Base-by-base conservation (phyloP, 1,140 invertebrate species). In the Hermetia illucens region DNA sequence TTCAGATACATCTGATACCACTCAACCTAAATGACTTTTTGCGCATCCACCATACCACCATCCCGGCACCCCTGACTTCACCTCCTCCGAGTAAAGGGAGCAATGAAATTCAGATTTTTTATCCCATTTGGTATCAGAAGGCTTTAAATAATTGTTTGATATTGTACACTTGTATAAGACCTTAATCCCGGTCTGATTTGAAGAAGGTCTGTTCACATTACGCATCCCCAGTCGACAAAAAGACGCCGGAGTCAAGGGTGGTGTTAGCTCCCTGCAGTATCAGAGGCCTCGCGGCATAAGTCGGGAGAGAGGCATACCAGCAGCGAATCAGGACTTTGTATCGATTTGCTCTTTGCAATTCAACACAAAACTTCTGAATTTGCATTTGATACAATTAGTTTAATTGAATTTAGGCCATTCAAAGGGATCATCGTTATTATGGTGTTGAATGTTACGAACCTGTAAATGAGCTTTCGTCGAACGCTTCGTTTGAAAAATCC, bases 401-500 rank as follows among this genome's bases (percentile, higher is more conserved):
- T 9, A 27, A 27, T 27, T 27, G 24, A 27, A 27, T 27, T 27
- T 27, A 13, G 8, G 8, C 24, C 24, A 27, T 27, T 27, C 13
- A 13, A 13, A 27, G 24, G 24, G 24, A 27, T 27, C 13, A 15
- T 13, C 27, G 16, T 29, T 29, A 13, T 29, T 29, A 13, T 15
- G 16, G 16, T 29, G n/a, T 29, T 29, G 43, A 40, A 21, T 21
- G 29, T 34, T 36, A 64, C 64, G 55, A 46, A 94, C 92, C 92
- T 86, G 69, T 98, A 98, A 44, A 98, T 97, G 29, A 98, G 72
- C 66, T 96, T 94, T 45, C 94, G 72, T 22, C 95, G 70, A 19
- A 98, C 95, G 45, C 89, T 94, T 44, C 95, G 65, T 55, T 98
- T 98, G 70, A 98, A 98, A 68, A 98, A 98, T 3, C 94, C 95